phyloP scores from a whole-genome alignment of 2,113 vertebrate species.

The Pygoscelis antarcticus region DNA sequence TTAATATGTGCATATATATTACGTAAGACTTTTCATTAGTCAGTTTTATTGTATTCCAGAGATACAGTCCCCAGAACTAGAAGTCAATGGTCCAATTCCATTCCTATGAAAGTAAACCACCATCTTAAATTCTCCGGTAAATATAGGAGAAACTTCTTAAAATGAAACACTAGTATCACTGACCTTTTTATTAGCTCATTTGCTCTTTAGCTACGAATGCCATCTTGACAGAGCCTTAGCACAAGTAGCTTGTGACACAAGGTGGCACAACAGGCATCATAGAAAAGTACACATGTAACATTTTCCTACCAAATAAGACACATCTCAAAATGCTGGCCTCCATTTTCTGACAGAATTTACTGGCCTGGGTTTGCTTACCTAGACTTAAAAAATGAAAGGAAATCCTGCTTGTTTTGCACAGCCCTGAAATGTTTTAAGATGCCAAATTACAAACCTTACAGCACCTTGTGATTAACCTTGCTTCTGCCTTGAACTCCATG shows the following conservation, averaged over 20 bases:
- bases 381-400: neutral
- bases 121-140: neutral
- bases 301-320: neutral
- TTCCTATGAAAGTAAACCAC: neutral
- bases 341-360: neutral
- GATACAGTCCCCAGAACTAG: neutral
- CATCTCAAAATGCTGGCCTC: neutral
- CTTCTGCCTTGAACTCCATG: neutral
- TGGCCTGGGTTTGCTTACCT: neutral
- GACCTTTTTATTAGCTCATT: neutral
- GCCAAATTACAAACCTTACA: neutral
- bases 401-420: neutral
- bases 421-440: neutral
- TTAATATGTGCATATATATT: neutral
- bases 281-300: neutral
- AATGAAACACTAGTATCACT: neutral
- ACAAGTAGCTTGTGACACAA: neutral
- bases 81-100: neutral
- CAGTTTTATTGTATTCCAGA: neutral
- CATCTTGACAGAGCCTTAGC: neutral
- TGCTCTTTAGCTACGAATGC: neutral
- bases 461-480: neutral
- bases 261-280: neutral
- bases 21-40: neutral
- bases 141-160: neutral